Evolutionary conservation across 30 jellyfish, hydroid and myxozoan genomes (phyloP).

Genomic region (Aurelia sp.): DNA sequence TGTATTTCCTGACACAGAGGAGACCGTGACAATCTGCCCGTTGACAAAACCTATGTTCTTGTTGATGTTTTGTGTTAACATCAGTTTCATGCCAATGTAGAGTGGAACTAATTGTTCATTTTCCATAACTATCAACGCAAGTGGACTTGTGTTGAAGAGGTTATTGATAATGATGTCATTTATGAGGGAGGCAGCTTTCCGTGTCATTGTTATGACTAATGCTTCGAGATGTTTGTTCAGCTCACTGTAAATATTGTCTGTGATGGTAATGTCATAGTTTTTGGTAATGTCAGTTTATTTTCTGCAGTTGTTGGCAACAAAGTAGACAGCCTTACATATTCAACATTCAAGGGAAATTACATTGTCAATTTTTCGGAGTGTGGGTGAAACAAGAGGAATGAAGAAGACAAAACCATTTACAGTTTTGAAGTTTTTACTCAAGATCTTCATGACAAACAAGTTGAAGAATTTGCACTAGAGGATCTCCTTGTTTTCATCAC

Average conservation of each 20-base stretch:
- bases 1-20: neutral
- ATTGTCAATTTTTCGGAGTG: neutral
- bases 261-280: neutral
- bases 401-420: neutral
- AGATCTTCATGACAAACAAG: neutral
- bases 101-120: too few relatives aligned
- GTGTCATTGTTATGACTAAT: too few relatives aligned
- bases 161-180: too few relatives aligned
- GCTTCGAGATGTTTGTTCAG: too few relatives aligned
- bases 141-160: too few relatives aligned
- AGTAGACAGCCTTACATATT: neutral
- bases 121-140: too few relatives aligned
- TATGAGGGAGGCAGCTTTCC: too few relatives aligned
- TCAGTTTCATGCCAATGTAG: too few relatives aligned
- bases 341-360: neutral
- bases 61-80: conserved; percentile 9
- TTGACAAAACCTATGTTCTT: conserved; percentile 24
- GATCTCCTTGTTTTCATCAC: neutral
- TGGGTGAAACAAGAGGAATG: neutral
- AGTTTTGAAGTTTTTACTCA: neutral
- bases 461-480: neutral
- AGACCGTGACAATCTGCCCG: conserved; percentile 16
- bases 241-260: neutral
- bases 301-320: neutral
- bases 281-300: neutral